Evolutionary conservation across 2,888 invertebrate genomes (phyloP).

Genomic region (Tanytarsus gracilentus): DNA sequence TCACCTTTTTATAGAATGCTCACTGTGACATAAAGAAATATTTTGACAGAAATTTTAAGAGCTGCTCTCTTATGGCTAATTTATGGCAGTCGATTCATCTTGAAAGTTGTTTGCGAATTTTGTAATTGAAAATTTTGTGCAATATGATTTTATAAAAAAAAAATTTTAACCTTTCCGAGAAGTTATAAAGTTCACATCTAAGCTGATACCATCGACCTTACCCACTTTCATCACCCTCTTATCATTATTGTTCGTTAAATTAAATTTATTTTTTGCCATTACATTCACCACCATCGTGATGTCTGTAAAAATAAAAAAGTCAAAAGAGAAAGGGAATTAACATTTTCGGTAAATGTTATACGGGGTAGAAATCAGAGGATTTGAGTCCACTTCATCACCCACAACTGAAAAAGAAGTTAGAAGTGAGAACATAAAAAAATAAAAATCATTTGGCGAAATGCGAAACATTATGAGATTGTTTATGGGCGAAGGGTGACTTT

Average conservation of each 20-base stretch:
- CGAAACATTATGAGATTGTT: not conserved
- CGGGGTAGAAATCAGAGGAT: too few relatives aligned
- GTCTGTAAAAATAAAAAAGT: not conserved
- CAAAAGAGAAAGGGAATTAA: too few relatives aligned
- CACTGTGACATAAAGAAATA: not conserved
- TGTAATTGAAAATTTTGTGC: not conserved
- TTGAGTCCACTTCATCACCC: slow-evolving; percentile 1
- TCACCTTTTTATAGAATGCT: slow-evolving; percentile 10
- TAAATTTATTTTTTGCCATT: too few relatives aligned
- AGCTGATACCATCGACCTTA: not conserved
- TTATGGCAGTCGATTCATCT: too few relatives aligned
- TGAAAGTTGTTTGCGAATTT: not conserved
- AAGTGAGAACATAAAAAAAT: not conserved
- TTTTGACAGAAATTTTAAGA: slow-evolving; percentile 15
- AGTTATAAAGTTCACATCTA: not conserved
- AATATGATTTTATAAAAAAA: not conserved
- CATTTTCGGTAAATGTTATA: too few relatives aligned
- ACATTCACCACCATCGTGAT: too few relatives aligned
- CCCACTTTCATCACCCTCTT: too few relatives aligned
- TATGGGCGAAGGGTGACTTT: not conserved
- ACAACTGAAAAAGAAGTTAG: not conserved
- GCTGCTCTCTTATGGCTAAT: not conserved
- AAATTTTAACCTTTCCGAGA: not conserved
- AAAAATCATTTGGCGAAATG: slow-evolving; percentile 13
- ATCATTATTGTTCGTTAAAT: not conserved